Evolutionary conservation across 2,797 vertebrate species (phyloP), one percentile per base, ranked within the genome.

Genomic region (Pogoniulus pusillus): DNA sequence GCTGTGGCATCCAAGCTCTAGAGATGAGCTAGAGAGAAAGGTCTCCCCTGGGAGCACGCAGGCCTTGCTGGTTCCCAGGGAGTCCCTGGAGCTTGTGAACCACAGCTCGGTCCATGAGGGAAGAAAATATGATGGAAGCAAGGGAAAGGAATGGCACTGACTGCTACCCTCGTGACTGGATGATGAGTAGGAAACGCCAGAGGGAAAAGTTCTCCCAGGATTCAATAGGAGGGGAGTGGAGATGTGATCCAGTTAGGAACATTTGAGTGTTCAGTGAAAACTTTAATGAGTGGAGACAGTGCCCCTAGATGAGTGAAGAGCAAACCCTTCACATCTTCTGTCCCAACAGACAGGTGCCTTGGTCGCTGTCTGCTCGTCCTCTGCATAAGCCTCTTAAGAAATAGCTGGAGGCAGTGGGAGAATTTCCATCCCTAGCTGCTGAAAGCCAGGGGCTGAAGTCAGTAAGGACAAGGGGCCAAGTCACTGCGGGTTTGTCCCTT

Each of bases 301-400:
- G 75, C 49, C 81, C 71, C 92, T 62, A 59, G 27, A 22, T 1
- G 70, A 63, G 86, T 14, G 74, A 88, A 96, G 94, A 96, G 94
- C 95, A 97, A 97, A 96, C 88, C 68, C 53, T 80, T 75, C 89
- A 95, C 93, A 97, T 92, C 94, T 96, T 80, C 71, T 93, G 73
- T 91, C 94, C 91, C 95, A 83, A 75, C 1, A 47, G 79, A 78
- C 82, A 94, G 85, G 84, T 68, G 51, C 72, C 89, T 91, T 89
- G 62, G 81, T 60, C 62, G 78, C 41, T 89, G 82, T 62, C 95
- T 86, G 77, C 85, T 16, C 77, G 64, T 68, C 82, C 69, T 88
- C 95, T 60, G 62, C 57, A 30, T 12, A 23, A 63, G 59, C 65
- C 87, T 87, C 81, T 75, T 35, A 70, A 70, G 85, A 92, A 93